Base-by-base conservation (phyloP, 2,888 invertebrate genomes). In the Diogma glabrata region DNA sequence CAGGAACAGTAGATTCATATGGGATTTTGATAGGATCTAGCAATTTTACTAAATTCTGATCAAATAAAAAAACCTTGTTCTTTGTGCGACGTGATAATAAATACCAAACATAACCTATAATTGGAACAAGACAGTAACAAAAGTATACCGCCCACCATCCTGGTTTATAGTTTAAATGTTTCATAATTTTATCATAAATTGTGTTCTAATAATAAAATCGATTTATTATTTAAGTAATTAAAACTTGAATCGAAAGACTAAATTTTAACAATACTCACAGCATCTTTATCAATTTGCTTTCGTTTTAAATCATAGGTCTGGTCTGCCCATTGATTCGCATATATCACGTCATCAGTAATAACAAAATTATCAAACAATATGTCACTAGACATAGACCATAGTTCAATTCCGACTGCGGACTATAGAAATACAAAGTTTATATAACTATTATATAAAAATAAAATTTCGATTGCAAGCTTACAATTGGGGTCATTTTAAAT, bases 351-450 rank as follows among this genome's bases (percentile, higher is more conserved):
- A 66, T 96, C 92, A 0, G 95, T 87, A 53, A 99, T 77, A 54
- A 99, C 74, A 51, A 99, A 75, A 72, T 97, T 97, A 73, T 99
- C 99, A 72, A 99, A 99, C 52, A 93, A 73, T 60, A 99, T 88
- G 61, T 82, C 79, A 55, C 89, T 86, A 0, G 93, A 91, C 93
- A 99, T 97, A 5, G 97, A 94, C 99, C 99, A 99, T 56, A 99
- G 73, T 70, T 99, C 99, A 67, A 99, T 83, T 16, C 97, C 99
- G 51, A 99, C 75, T 17, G 96, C 94, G 64, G 79, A 77, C 94
- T 94, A 64, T 17, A 67, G 67, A 54, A 49, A 53, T 50, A 45
- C 14, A 26, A 40, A 40, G 22, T 51, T 12, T 33, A 23, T 10
- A 20, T 38, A n/a, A 26, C 12, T n/a, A 45, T 16, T 26, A 24